Percentiles rank a stretch among this genome's conserved stretches.
phyloP scores from a whole-genome alignment of 2,113 vertebrate genomes.

The Etia nguti region DNA sequence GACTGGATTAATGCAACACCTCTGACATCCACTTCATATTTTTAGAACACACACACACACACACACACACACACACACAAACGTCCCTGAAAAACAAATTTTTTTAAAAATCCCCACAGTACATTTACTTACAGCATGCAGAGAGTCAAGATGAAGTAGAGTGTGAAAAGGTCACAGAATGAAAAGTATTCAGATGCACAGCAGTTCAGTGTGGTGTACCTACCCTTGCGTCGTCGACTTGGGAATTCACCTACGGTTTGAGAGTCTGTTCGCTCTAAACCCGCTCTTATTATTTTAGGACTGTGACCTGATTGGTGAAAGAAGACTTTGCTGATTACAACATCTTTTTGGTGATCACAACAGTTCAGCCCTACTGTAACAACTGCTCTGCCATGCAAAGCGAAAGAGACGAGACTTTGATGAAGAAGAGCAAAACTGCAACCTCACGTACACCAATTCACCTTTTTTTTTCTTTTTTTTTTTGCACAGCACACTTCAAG shows the following conservation, averaged over 20 bases:
- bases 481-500: constrained; percentile 18
- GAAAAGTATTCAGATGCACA: constrained; percentile 35
- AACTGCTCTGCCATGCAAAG: constrained; percentile 65
- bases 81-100: background rate
- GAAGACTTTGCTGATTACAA: constrained; percentile 89
- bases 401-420: constrained; percentile 33
- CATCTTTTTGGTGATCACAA: constrained; percentile 55
- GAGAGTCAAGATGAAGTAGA: constrained; percentile 22
- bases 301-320: constrained; percentile 99
- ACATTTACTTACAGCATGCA: constrained; percentile 32
- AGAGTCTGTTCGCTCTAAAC: constrained; percentile 99
- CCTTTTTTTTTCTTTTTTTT: background rate
- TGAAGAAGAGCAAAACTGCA: constrained; percentile 13
- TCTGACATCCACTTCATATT: background rate
- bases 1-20: constrained; percentile 11
- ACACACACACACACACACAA: background rate
- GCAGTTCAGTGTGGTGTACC: constrained; percentile 79
- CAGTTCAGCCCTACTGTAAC: constrained; percentile 14
- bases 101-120: background rate
- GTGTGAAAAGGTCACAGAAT: constrained; percentile 42
- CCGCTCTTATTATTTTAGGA: constrained; percentile 99
- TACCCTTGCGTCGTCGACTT: constrained; percentile 93
- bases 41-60: background rate
- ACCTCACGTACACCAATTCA: background rate
- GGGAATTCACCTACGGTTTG: constrained; percentile 99